Base-by-base conservation (phyloP, 2,888 invertebrate species). In the Phalera bucephala region DNA sequence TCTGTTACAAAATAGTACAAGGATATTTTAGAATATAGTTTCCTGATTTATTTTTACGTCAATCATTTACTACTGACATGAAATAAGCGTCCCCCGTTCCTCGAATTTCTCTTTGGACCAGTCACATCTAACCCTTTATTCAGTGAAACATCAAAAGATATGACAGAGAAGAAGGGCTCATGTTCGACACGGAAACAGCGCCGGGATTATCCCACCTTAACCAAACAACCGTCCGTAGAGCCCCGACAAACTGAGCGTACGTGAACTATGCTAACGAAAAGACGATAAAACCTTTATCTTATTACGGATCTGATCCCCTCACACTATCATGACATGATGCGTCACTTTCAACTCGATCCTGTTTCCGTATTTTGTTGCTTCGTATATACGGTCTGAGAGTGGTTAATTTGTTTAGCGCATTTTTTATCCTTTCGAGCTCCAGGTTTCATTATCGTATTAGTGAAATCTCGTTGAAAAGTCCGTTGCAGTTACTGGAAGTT, bases 241-340 rank as follows among this genome's bases (percentile, higher is more conserved):
- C 72, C 59, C 57, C 64, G 56, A 47, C 64, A 59, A 63, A 67
- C 70, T 59, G 69, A 62, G 64, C 64, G 64, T 64, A 77, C 76
- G 77, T 69, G 74, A 80, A 77, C 80, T 83, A 77, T 76, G 74
- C 76, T 85, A 83, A 87, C 84, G 80, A 78, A 85, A 86, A 84
- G 76, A 75, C 72, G 80, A 80, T 85, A 86, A 86, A 79, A 79
- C 85, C 86, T 80, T 87, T 83, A 86, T 83, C 84, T 85, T 84
- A 84, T 86, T 88, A 88, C 72, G 64, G 66, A 65, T 68, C 58
- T 61, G 50, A 55, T 60, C 45, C 56, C 59, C 51, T 64, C 70
- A 64, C 52, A 52, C 52, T 44, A 29, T 29, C 29, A 8, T 53
- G 39, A 50, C 53, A 47, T 47, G 50, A 42, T 45, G 52, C 53